A percentile compares a stretch with the other conserved stretches of the same genome.
phyloP scores from a whole-genome alignment of 2,888 invertebrate species.

The Catocala sponsa region DNA sequence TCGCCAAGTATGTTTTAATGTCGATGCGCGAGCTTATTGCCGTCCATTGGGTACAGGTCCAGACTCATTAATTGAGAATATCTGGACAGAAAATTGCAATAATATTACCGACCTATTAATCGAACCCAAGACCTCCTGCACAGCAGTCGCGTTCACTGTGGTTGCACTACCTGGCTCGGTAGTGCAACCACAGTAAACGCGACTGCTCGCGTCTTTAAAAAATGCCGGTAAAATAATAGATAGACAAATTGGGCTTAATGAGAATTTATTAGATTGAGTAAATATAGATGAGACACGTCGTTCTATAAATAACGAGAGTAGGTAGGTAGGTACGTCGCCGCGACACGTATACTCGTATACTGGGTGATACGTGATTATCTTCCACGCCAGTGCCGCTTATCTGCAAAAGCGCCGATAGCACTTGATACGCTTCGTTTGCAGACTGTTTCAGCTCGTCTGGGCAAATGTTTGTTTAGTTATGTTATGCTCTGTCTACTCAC shows the following conservation, averaged over 20 bases:
- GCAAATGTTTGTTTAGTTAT: conserved; percentile 75
- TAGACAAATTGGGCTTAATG: not conserved
- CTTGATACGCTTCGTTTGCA: conserved; percentile 74
- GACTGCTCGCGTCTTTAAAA: too few relatives aligned
- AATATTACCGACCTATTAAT: too few relatives aligned
- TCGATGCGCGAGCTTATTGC: too few relatives aligned
- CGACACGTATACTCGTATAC: conserved; percentile 5
- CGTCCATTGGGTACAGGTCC: too few relatives aligned
- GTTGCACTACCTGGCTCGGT: too few relatives aligned
- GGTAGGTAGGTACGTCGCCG: conserved; percentile 21
- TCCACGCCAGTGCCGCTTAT: conserved; percentile 55
- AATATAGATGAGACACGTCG: not conserved
- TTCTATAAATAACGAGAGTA: conserved; percentile 6
- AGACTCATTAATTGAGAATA: too few relatives aligned
- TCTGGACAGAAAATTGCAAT: too few relatives aligned
- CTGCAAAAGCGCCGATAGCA: conserved; percentile 61
- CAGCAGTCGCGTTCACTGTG: too few relatives aligned
- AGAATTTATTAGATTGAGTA: not conserved
- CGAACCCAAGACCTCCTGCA: too few relatives aligned
- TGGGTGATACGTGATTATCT: conserved; percentile 46
- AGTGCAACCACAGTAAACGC: too few relatives aligned
- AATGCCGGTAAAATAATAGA: too few relatives aligned
- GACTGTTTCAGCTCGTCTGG: conserved; percentile 75
- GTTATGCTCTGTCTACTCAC: conserved; percentile 63
- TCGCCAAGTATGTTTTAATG: too few relatives aligned